Base-by-base conservation (phyloP, 2,113 vertebrate genomes). In the Telmatochromis sp. region DNA sequence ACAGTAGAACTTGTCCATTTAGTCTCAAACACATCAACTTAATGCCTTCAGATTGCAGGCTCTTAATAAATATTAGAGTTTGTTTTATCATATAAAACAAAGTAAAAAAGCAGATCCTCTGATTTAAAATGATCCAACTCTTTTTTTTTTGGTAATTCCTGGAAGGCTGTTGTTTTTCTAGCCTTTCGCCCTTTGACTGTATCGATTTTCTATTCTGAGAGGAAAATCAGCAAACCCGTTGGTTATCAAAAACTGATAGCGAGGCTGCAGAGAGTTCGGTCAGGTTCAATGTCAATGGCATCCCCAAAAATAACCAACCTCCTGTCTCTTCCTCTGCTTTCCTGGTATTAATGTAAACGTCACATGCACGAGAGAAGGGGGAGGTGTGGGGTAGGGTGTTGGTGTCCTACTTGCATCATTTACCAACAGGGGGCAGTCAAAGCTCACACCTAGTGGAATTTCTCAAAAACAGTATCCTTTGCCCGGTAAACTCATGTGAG, bases 201-300 rank as follows among this genome's bases (percentile, higher is more conserved):
- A 95, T 96, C 90, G 91, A 94, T 75, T 83, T 78, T 92, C 91
- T 94, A 92, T 94, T 94, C 86, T 86, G 33, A 87, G 93, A 37
- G 49, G 53, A 73, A 93, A 68, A 78, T 80, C 55, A 42, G 80
- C 37, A 55, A 91, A 90, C 65, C 49, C 40, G 8, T 75, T 78
- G 83, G 89, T 93, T 94, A 92, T 95, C 92, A 84, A 89, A 92
- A 91, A 85, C 88, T 68, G 89, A 94, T 93, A 93, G 85, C 58
- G 10, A 3, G 42, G 19, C 28, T 75, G 7, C n/a, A 5, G 1
- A 63, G 51, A 68, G 82, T 55, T 92, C 57, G 80, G 75, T 51
- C 63, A 91, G 87, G 92, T 93, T 93, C 91, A 93, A 45, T 85
- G 88, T 87, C 85, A 85, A 12, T 15, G 19, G 12, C 53, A 17